Evolutionary conservation across 2,797 vertebrate species (phyloP), one percentile per base, ranked within the genome.

Genomic region (Chelonia mydas): DNA sequence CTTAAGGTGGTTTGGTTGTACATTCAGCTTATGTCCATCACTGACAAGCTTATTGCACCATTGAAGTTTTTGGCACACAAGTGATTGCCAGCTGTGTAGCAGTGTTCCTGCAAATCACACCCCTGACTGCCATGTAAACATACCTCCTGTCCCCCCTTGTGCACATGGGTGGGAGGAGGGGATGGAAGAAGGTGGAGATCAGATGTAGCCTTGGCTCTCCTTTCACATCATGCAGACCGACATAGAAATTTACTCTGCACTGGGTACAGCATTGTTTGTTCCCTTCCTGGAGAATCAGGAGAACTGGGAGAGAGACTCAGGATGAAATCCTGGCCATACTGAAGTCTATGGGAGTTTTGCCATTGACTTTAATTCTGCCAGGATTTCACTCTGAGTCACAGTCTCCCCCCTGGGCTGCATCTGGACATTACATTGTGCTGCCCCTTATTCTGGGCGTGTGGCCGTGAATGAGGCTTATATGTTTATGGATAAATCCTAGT

Each of bases 351-450:
- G 85, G 85, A 95, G 88, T 89, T 93, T 84, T 97, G 87, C 79
- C 89, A 87, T 87, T 93, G 87, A 92, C 87, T 92, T 72, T 47
- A 86, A 80, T 7, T 25, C 19, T 59, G 90, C 87, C 95, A 95
- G 90, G 88, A 94, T 96, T 93, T 95, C 83, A 84, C 94, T 96
- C 84, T 96, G 11, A 97, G 91, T 96, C 91, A 94, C 76, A 90
- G 61, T 85, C 92, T 95, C 90, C 9, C 37, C 41, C 68, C 68
- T 72, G 37, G 74, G 15, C 28, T 77, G 74, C 74, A 77, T 49
- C 41, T 77, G 74, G 74, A 27, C 45, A 77, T 15, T 49, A 49
- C 74, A 4, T 88, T 93, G 45, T 77, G 1, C 93, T 95, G 89
- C 94, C 89, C 92, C 91, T 80, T 96, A 74, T 84, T 93, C 84